Evolutionary conservation across 2,888 invertebrate genomes (phyloP), one percentile per base, ranked within the genome.

Genomic region (Opisthograptis luteolata): DNA sequence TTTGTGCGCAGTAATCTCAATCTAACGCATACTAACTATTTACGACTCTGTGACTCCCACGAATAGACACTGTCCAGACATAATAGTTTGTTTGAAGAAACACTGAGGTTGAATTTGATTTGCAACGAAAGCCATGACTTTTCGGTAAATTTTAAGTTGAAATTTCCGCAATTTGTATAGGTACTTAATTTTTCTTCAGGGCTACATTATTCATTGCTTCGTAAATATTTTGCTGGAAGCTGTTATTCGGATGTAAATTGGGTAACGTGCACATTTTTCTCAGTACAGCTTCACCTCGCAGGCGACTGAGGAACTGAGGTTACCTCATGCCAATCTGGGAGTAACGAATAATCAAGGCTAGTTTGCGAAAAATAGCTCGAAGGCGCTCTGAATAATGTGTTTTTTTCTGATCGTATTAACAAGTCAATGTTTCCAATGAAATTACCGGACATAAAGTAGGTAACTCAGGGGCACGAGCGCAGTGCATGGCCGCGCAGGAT

Each of bases 31-130:
- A 48, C 12, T 46, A 50, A 42, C 48, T 45, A 4, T 25, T 19
- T 14, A 3, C 0, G 32, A 17, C 39, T 52, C 54, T 54, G 52
- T 60, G 53, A 36, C 45, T 40, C 24, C 20, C 12, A 27, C 22
- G 31, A 41, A 55, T 68, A 74, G 74, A 81, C 69, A 68, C 50
- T 68, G 55, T 53, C 58, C 77, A 80, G 77, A 73, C 68, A 58
- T 47, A 31, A 44, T 39, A 39, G 47, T 45, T 35, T 25, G 34
- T 71, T 68, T 69, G 44, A 47, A 61, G 76, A 73, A 76, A 58
- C 56, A 47, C 56, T 59, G 60, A 51, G 56, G 52, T 64, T 69
- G 60, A 51, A 55, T 51, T 64, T 69, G 67, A 73, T 79, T 75
- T 72, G 66, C 64, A 62, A 70, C 55, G 66, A 66, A 68, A 57